These are phyloP conservation scores for Galagoides demidoff DNA, from an alignment of 2,797 vertebrate genomes.

Conservation along the genomic window DNA sequence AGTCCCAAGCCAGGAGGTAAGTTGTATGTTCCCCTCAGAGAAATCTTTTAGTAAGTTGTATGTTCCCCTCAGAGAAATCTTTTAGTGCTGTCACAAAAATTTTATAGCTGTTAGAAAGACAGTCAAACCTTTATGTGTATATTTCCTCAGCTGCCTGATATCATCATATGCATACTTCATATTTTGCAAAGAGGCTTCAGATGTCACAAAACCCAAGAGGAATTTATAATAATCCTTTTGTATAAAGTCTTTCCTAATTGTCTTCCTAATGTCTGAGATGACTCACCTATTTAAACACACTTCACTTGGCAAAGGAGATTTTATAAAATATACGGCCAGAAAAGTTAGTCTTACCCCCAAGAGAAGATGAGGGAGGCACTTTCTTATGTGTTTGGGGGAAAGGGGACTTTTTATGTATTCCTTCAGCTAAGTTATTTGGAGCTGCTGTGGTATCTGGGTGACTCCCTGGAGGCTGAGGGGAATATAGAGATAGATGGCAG, in stretches of 20 bases:
- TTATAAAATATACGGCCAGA: not conserved
- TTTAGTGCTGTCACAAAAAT: slow-evolving; percentile 41
- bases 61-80: not conserved
- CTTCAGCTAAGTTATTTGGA: not conserved
- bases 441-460: not conserved
- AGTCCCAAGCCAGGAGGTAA: slow-evolving; percentile 21
- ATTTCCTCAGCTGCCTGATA: slow-evolving; percentile 1
- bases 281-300: not conserved
- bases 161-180: not conserved
- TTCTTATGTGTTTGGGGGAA: not conserved
- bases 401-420: not conserved
- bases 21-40: slow-evolving; percentile 18
- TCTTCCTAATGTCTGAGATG: not conserved
- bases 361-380: not conserved
- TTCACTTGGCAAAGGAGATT: slow-evolving; percentile 26
- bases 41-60: not conserved
- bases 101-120: not conserved
- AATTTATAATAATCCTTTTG: slow-evolving; percentile 8
- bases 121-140: not conserved
- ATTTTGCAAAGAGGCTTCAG: slow-evolving; percentile 52
- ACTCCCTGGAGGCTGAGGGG: not conserved
- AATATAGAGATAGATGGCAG: not conserved
- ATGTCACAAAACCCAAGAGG: slow-evolving; percentile 9
- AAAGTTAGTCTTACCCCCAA: not conserved
- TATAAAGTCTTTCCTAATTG: slow-evolving; percentile 25